phyloP scores from a whole-genome alignment of 2,888 invertebrate species.

The Perizoma affinitatum region DNA sequence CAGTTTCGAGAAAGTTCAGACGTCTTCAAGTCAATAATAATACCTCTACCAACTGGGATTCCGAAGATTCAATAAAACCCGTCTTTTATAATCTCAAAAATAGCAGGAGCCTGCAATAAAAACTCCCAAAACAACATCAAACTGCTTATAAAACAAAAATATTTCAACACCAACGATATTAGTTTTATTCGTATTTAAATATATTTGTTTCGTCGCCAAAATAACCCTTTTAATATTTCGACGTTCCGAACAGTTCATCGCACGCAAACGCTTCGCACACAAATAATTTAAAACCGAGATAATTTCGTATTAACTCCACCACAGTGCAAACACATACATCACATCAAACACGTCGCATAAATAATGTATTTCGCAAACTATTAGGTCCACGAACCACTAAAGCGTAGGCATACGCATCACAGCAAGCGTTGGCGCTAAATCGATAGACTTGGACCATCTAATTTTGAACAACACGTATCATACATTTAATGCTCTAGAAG shows the following conservation, averaged over 20 bases:
- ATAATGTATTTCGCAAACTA: conserved; percentile 26
- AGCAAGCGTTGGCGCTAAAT: too few relatives aligned
- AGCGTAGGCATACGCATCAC: not conserved
- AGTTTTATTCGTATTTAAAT: conserved; percentile 11
- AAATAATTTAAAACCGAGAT: conserved; percentile 25
- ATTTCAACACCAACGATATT: conserved; percentile 6
- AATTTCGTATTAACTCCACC: conserved; percentile 21
- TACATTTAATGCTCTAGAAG: too few relatives aligned
- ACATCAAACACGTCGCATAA: conserved; percentile 22
- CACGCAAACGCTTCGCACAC: conserved; percentile 17
- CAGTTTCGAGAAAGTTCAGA: too few relatives aligned
- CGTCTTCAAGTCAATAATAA: too few relatives aligned
- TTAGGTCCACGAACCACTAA: conserved; percentile 7
- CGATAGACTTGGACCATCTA: too few relatives aligned
- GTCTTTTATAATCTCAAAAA: conserved; percentile 7
- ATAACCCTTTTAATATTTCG: conserved; percentile 5
- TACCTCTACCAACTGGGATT: too few relatives aligned
- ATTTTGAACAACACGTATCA: too few relatives aligned
- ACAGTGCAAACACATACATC: conserved; percentile 22
- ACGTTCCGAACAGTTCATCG: conserved; percentile 22
- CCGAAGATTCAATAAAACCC: conserved; percentile 2
- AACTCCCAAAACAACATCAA: conserved; percentile 1
- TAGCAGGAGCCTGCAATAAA: conserved; percentile 6
- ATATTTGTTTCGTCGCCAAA: conserved; percentile 14
- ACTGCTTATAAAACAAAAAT: conserved; percentile 8